A percentile compares a stretch with the other conserved stretches of the same genome.
Evolutionary conservation across 2,888 invertebrate species (phyloP).

Genomic region (Cactoblastis cactorum): DNA sequence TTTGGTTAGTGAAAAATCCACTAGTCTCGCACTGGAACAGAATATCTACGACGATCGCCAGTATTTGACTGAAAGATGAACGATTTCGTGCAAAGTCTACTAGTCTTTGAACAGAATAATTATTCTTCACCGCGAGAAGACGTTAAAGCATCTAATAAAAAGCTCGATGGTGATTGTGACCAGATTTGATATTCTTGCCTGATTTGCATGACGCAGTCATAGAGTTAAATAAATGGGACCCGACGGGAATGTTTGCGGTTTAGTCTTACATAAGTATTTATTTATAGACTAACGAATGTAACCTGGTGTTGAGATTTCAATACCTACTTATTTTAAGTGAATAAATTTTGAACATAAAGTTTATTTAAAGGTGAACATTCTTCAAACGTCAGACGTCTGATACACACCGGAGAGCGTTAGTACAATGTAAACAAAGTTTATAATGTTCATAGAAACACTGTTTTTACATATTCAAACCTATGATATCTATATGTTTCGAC

Average conservation of each 20-base stretch:
- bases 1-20: slow-evolving; percentile 32
- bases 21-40: slow-evolving; percentile 30
- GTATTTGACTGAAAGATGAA: too few relatives aligned
- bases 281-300: neutral
- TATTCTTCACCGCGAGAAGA: too few relatives aligned
- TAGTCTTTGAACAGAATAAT: too few relatives aligned
- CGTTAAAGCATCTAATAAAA: neutral
- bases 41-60: too few relatives aligned
- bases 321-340: slow-evolving; percentile 23
- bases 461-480: neutral
- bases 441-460: too few relatives aligned
- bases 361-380: neutral
- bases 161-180: slow-evolving; percentile 20
- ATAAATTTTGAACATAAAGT: slow-evolving; percentile 35
- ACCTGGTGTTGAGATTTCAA: slow-evolving; percentile 9
- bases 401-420: neutral
- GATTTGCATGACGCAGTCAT: slow-evolving; percentile 40
- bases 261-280: slow-evolving; percentile 23
- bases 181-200: slow-evolving; percentile 53
- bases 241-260: slow-evolving; percentile 50
- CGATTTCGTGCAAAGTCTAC: too few relatives aligned
- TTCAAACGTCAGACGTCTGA: neutral
- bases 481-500: neutral
- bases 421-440: too few relatives aligned
- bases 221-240: slow-evolving; percentile 58